Evolutionary conservation across 1,140 invertebrate genomes (phyloP).

Genomic region (Drosophila teissieri): DNA sequence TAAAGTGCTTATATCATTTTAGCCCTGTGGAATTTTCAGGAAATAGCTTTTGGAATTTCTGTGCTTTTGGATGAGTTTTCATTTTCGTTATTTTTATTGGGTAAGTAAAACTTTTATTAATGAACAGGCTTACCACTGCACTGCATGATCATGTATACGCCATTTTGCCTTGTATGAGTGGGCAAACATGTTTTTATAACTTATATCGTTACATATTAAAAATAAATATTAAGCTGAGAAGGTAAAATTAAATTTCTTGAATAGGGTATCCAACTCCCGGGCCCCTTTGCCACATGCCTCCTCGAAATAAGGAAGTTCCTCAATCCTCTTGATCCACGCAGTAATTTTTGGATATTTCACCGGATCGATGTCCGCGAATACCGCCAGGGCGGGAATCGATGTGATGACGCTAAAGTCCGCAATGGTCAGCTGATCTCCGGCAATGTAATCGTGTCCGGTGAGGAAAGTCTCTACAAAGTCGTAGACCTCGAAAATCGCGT

Average conservation of each 20-base stretch:
- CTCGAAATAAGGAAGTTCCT: slow-evolving; percentile 77
- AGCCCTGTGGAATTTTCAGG: too few relatives aligned
- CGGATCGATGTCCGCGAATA: slow-evolving; percentile 61
- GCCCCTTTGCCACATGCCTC: slow-evolving; percentile 85
- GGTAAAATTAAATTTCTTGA: slow-evolving; percentile 36
- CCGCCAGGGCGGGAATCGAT: slow-evolving; percentile 73
- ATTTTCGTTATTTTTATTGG: too few relatives aligned
- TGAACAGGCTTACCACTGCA: not conserved
- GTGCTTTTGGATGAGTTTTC: too few relatives aligned
- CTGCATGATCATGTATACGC: too few relatives aligned
- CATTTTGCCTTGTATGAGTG: too few relatives aligned
- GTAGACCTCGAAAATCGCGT: slow-evolving; percentile 85
- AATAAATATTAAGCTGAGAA: slow-evolving; percentile 10
- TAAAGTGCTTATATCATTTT: too few relatives aligned
- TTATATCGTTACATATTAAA: too few relatives aligned
- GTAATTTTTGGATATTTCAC: slow-evolving; percentile 56
- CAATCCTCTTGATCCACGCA: slow-evolving; percentile 66
- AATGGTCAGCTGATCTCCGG: slow-evolving; percentile 86
- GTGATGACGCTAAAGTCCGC: slow-evolving; percentile 86
- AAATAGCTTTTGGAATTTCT: too few relatives aligned
- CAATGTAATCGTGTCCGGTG: slow-evolving; percentile 84
- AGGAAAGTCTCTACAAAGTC: slow-evolving; percentile 85
- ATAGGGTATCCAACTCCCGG: slow-evolving; percentile 35
- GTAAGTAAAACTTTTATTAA: not conserved
- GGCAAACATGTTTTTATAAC: too few relatives aligned